phyloP scores from a whole-genome alignment of 35 echinoderm and acorn worm species.

The Apostichopus parvimensis region DNA sequence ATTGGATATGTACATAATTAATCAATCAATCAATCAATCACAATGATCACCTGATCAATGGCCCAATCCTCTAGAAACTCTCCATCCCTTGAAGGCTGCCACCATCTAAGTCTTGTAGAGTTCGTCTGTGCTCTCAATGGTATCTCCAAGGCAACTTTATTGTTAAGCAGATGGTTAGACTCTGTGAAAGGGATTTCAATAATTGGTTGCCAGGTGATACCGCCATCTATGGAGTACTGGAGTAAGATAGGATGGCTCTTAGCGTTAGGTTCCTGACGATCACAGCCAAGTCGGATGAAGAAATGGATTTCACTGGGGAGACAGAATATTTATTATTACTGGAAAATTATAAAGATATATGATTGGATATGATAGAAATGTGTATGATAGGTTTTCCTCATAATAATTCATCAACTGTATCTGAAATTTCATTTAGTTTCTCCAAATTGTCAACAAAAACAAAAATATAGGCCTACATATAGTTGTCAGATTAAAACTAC shows the following conservation, averaged over 20 bases:
- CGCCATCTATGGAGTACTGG: conserved; percentile 81
- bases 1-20: no score
- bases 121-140: conserved; percentile 67
- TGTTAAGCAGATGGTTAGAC: conserved; percentile 43
- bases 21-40: neutral
- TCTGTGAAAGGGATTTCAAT: conserved; percentile 71
- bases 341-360: neutral
- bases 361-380: no score
- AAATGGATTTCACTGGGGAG: conserved; percentile 71
- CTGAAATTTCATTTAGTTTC: no score
- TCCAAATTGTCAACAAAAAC: no score
- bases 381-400: no score
- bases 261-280: conserved; percentile 18
- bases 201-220: conserved; percentile 75
- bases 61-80: conserved; percentile 86
- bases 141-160: conserved; percentile 66
- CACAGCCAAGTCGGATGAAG: conserved; percentile 85
- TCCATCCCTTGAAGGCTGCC: conserved; percentile 85
- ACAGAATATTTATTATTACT: no score
- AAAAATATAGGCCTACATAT: no score
- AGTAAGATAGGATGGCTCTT: conserved; percentile 76
- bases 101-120: conserved; percentile 84
- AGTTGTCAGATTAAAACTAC: no score
- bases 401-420: no score
- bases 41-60: conserved; percentile 88